These are phyloP conservation scores for Azemiops feae DNA, from an alignment of 2,113 vertebrate species.

Conservation along the genomic window DNA sequence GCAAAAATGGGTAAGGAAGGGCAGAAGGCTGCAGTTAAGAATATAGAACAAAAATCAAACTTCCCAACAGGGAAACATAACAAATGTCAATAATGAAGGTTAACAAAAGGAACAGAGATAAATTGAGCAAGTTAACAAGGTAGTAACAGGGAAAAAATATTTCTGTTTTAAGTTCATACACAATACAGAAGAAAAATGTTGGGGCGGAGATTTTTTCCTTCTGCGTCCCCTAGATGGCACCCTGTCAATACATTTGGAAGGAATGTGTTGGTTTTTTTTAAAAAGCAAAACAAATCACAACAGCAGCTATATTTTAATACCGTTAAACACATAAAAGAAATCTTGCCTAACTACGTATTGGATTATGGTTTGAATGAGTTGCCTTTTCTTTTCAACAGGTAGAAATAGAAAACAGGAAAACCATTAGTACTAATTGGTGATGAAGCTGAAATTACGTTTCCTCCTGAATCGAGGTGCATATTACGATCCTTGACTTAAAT, in stretches of 20 bases:
- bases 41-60: not conserved
- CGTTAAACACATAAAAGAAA: not conserved
- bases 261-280: not conserved
- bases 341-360: not conserved
- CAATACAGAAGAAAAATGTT: not conserved
- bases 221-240: not conserved
- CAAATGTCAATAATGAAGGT: not conserved
- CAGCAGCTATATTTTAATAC: rapidly evolving
- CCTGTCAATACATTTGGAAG: not conserved
- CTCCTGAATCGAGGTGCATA: not conserved
- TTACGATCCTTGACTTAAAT: not conserved
- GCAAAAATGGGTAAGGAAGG: not conserved
- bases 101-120: not conserved
- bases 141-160: not conserved
- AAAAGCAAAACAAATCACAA: too few relatives aligned
- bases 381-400: not conserved
- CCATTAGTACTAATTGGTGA: not conserved
- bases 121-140: not conserved
- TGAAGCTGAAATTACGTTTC: not conserved
- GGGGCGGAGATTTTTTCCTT: not conserved
- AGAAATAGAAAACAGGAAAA: not conserved
- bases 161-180: not conserved
- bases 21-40: not conserved
- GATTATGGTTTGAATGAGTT: not conserved
- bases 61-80: not conserved